Evolutionary conservation across 2,113 vertebrate species (phyloP).

Genomic region (Hypanus sabinus): DNA sequence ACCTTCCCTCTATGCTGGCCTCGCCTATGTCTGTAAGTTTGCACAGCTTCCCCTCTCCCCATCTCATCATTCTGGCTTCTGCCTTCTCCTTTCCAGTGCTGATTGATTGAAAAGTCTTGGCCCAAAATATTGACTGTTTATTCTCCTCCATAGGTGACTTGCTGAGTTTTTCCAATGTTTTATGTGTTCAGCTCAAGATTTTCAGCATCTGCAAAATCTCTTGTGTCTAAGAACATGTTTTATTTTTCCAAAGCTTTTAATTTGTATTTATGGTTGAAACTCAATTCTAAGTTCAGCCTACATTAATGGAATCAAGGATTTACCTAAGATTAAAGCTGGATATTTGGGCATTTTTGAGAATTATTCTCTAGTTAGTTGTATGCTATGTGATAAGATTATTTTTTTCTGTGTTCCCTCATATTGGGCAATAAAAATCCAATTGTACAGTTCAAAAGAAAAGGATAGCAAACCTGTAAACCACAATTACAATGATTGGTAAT

Average conservation of each 20-base stretch:
- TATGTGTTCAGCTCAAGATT: too few species aligned
- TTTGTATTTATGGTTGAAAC: not conserved
- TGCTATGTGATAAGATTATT: not conserved
- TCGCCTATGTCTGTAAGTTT: too few species aligned
- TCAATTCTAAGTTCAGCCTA: not conserved
- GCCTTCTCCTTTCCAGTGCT: too few species aligned
- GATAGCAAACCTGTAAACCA: not conserved
- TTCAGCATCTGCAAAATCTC: too few species aligned
- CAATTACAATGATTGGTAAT: not conserved
- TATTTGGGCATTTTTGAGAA: not conserved
- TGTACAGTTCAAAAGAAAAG: not conserved
- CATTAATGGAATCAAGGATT: not conserved
- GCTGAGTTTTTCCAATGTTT: too few species aligned
- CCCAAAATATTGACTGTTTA: too few species aligned
- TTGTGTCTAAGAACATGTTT: not conserved
- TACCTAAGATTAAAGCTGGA: not conserved
- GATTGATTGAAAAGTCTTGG: too few species aligned
- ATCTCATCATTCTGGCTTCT: too few species aligned
- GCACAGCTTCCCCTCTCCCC: too few species aligned
- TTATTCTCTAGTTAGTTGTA: not conserved
- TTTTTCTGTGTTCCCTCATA: not conserved
- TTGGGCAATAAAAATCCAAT: not conserved
- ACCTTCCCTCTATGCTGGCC: too few species aligned
- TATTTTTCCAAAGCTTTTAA: not conserved
- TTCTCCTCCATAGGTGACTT: too few species aligned